These are phyloP conservation scores for Seriola aureovittata DNA, from an alignment of 2,113 vertebrate genomes.

Conservation along the genomic window DNA sequence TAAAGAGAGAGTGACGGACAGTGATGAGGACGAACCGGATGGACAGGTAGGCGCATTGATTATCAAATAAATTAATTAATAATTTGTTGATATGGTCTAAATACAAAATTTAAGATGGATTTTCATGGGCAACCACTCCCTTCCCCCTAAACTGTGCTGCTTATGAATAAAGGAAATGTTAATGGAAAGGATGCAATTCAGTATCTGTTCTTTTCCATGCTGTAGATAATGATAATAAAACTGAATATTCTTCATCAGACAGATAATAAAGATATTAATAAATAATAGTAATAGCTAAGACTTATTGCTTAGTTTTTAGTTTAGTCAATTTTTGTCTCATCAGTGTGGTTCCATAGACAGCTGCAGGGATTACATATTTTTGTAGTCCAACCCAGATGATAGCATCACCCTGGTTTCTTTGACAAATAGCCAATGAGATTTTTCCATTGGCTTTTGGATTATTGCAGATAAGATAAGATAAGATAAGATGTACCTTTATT, in stretches of 20 bases:
- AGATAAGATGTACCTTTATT: no score
- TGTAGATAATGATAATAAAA: no score
- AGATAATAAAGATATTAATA: not conserved
- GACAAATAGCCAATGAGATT: no score
- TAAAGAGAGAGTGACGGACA: constrained; percentile 93
- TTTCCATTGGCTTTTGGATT: no score
- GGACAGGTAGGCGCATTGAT: constrained; percentile 82
- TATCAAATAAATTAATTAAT: not conserved
- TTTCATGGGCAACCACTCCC: no score
- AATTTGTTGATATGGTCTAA: not conserved
- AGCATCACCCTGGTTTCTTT: no score
- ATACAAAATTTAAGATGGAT: not conserved
- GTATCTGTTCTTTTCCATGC: no score
- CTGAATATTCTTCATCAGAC: not conserved
- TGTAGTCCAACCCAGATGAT: no score
- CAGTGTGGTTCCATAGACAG: not conserved
- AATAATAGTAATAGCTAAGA: not conserved
- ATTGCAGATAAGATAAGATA: no score
- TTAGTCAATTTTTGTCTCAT: not conserved
- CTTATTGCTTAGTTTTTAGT: not conserved
- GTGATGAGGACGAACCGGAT: constrained; percentile 90
- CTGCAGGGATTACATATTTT: no score
- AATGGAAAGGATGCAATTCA: no score
- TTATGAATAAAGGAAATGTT: not conserved
- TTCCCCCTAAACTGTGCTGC: not conserved